Conservation (phyloP, 2,888 invertebrate genomes). For the Micoletzkya japonica region DNA sequence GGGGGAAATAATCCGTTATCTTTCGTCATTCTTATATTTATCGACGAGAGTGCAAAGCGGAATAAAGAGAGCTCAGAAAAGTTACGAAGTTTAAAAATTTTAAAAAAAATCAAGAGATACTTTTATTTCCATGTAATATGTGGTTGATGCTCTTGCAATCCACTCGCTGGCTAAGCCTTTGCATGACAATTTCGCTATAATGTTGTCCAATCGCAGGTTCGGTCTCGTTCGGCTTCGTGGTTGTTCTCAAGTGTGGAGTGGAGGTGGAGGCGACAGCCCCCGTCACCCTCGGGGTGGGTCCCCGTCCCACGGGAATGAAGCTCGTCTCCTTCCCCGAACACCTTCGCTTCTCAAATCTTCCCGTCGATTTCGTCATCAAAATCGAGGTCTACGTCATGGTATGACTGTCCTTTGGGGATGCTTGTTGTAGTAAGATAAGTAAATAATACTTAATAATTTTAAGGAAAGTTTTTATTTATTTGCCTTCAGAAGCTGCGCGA, state of each 20-base stretch:
- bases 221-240: slow-evolving; percentile 42
- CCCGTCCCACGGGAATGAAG: slow-evolving; percentile 22
- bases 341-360: slow-evolving; percentile 44
- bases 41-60: background rate
- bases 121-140: background rate
- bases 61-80: background rate
- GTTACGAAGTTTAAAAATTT: background rate
- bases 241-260: slow-evolving; percentile 43
- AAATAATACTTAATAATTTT: background rate
- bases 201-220: slow-evolving; percentile 1
- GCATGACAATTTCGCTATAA: background rate
- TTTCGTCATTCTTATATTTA: no score
- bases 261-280: slow-evolving; percentile 48
- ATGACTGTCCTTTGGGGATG: background rate
- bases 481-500: slow-evolving; percentile 20
- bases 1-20: no score
- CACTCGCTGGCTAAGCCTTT: no score
- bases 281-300: slow-evolving; percentile 37
- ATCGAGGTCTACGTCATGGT: slow-evolving; percentile 52
- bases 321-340: slow-evolving; percentile 35
- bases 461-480: background rate
- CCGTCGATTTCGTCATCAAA: slow-evolving; percentile 42
- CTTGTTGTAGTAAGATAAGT: background rate
- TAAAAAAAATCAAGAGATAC: background rate
- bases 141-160: background rate